Base-by-base conservation (phyloP, 2,113 vertebrate species). In the Microcebus griseorufus region DNA sequence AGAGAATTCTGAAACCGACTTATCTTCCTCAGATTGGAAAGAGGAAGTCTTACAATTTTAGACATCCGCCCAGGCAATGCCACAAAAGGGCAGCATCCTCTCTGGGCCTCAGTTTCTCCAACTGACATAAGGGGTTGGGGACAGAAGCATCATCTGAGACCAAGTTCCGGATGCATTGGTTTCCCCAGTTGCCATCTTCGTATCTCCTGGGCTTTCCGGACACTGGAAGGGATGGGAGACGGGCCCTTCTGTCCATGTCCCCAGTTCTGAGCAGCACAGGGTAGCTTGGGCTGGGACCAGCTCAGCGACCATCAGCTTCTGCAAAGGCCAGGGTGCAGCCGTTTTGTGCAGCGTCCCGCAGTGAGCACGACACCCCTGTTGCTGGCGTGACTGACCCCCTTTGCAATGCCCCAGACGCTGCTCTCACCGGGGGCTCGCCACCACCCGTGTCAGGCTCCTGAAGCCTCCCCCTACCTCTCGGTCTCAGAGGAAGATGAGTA, bases 51-150 rank as follows among this genome's bases (percentile, higher is more conserved):
- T 45, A 48, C 9, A 20, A 81, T 39, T 27, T 23, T 22, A 42
- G 60, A n/a, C 42, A 72, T 18, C 73, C 60, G 17, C 73, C 60
- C 13, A 25, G 39, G 39, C 67, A 42, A 62, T 0, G 5, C 20
- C 45, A 16, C 32, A 9, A 4, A 4, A 72, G 42, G 20, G 32
- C 42, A 76, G 22, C 3, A 6, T 22, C 79, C 27, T 81, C 70
- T 23, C 48, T n/a, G 64, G 86, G 90, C 27, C 45, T 94, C 94
- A 6, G 48, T 62, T 90, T 93, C 62, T 48, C 72, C 86, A 23
- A 14, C 55, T 39, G n/a, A n/a, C n/a, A n/a, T n/a, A n/a, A n/a
- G n/a, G n/a, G n/a, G 42, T 1, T 32, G 7, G 76, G 34, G 34
- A 53, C 9, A 2, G 11, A 18, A 42, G 5, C 67, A 75, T 25